These are phyloP conservation scores for Heliothis virescens DNA, from an alignment of 1,140 invertebrate species.

Conservation along the genomic window DNA sequence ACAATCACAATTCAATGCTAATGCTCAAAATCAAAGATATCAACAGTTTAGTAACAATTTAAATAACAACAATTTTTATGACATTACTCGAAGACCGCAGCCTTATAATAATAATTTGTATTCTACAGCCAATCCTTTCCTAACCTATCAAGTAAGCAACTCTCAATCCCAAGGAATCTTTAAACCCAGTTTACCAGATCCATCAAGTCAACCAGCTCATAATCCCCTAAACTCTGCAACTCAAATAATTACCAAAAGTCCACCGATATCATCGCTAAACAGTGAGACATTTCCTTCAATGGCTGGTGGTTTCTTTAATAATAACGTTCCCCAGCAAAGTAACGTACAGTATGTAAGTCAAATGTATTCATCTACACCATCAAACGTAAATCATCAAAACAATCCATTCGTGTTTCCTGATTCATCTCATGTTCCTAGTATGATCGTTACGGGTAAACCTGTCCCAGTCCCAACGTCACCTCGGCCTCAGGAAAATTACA, in stretches of 20 bases:
- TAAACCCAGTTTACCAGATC: slow-evolving; percentile 75
- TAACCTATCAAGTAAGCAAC: slow-evolving; percentile 64
- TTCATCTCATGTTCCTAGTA: slow-evolving; percentile 70
- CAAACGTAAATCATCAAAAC: slow-evolving; percentile 56
- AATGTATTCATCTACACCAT: slow-evolving; percentile 50
- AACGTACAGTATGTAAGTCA: slow-evolving; percentile 60
- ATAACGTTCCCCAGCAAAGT: slow-evolving; percentile 75
- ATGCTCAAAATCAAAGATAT: slow-evolving; percentile 65
- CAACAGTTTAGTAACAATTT: slow-evolving; percentile 57
- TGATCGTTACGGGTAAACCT: slow-evolving; percentile 74
- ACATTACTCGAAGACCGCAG: slow-evolving; percentile 58
- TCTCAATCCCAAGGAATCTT: slow-evolving; percentile 68
- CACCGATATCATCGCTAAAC: slow-evolving; percentile 82
- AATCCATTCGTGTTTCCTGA: slow-evolving; percentile 64
- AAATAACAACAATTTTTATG: slow-evolving; percentile 61
- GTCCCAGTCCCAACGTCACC: slow-evolving; percentile 59
- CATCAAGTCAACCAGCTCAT: slow-evolving; percentile 60
- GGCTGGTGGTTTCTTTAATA: slow-evolving; percentile 86
- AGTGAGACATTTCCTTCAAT: slow-evolving; percentile 82
- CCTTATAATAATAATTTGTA: slow-evolving; percentile 58
- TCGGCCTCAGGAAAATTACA: slow-evolving; percentile 52
- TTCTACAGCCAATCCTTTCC: slow-evolving; percentile 66
- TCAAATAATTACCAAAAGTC: slow-evolving; percentile 84
- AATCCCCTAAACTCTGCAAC: slow-evolving; percentile 65
- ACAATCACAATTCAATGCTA: slow-evolving; percentile 68